Base-by-base conservation (phyloP, 2,888 invertebrate genomes). In the Galerucella pusilla region DNA sequence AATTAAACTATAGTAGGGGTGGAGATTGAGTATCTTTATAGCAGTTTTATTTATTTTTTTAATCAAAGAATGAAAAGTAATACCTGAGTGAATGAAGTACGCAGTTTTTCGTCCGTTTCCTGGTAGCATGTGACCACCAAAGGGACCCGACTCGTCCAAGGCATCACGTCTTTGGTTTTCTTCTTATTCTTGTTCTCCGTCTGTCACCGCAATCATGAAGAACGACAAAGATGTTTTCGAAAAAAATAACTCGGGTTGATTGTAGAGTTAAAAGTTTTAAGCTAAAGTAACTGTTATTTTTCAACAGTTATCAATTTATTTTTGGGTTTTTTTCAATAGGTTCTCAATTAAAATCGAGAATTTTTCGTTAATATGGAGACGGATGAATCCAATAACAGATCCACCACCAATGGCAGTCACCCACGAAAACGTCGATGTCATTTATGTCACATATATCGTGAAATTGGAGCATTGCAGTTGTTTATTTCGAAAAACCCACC, bases 71-170 rank as follows among this genome's bases (percentile, higher is more conserved):
- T 35, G 66, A 72, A 72, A 66, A 72, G 60, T 60, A 49, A 72
- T 72, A 67, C 72, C 59, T 72, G 72, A 72, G 66, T 61, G 72
- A 66, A 64, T 72, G 66, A 72, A 54, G 66, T 72, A 68, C 42
- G 49, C 11, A 72, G 73, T 78, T 78, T 78, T 77, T 78, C 73
- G 74, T 71, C 45, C 45, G 73, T 75, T 79, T 78, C 77, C 75
- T 70, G 72, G 79, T 79, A 79, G 70, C 79, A 80, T 80, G 80
- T 80, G 81, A 77, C 82, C 80, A 81, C 81, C 81, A 80, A 81
- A 81, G 80, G 75, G 73, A 75, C 66, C 71, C 69, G 69, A 71
- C 68, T 60, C 59, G 66, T 67, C 20, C 25, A 45, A 64, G 65
- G 71, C 71, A 59, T 49, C 71, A 66, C 72, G 66, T 72, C 66